Evolutionary conservation across 2,113 vertebrate species (phyloP).

Genomic region (Pristiophorus japonicus): DNA sequence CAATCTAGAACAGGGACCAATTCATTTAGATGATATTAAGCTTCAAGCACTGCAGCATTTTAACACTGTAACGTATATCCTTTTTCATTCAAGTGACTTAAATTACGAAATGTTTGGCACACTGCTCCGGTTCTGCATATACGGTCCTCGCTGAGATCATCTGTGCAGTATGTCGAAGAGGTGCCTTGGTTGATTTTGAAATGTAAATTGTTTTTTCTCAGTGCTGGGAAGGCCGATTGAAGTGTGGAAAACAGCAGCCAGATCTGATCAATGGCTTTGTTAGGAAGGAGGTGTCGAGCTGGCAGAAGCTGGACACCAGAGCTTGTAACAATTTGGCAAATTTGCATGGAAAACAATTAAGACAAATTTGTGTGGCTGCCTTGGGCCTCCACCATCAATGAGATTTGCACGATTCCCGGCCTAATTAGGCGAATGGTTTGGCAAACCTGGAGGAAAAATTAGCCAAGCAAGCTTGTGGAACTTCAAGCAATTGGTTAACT

Average conservation of each 20-base stretch:
- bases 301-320: neutral
- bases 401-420: neutral
- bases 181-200: neutral
- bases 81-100: conserved; percentile 12
- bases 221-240: neutral
- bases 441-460: neutral
- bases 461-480: neutral
- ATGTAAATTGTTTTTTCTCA: neutral
- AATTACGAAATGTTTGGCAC: neutral
- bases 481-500: conserved; percentile 27
- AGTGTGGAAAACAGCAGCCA: neutral
- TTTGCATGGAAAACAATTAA: conserved; percentile 22
- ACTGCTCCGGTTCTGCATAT: neutral
- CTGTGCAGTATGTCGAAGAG: neutral
- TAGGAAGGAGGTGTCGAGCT: neutral
- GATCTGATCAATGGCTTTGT: conserved; percentile 7
- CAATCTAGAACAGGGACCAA: conserved; percentile 2
- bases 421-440: conserved; percentile 2
- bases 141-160: neutral
- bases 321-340: conserved; percentile 1
- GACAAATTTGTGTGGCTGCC: neutral
- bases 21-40: conserved; percentile 14
- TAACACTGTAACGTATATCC: neutral
- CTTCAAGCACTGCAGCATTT: neutral
- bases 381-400: conserved; percentile 5